Evolutionary conservation across 2,113 vertebrate species (phyloP), one percentile per base, ranked within the genome.

Genomic region (Himantopus leucocephalus): DNA sequence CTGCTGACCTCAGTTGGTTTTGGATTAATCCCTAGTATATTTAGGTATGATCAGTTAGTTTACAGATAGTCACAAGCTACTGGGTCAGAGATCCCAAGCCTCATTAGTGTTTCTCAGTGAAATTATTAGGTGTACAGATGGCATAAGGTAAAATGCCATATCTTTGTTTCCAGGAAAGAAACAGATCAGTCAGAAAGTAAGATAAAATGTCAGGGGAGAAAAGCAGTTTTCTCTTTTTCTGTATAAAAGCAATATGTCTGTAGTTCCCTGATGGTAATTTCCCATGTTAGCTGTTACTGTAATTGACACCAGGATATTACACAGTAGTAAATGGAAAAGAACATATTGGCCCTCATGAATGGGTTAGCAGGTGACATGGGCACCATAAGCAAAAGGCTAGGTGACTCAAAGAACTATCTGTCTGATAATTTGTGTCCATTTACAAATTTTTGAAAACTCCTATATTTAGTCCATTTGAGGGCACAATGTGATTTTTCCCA

Each of bases 31-130:
- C 55, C 76, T 82, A 53, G 76, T 30, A 74, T 63, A 75, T 52
- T 92, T 91, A 67, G 24, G 60, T 43, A 62, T 77, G 52, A 92
- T 75, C 71, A 81, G 35, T 78, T 64, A 89, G 80, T 91, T 85
- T 91, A 81, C 60, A 89, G 76, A 86, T 32, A 92, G 60, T 37
- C 53, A 60, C 0, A 0, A 60, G 35, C 75, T 75, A 41, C 35
- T 73, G 73, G 11, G 66, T 92, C 58, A 87, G 73, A 91, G 64
- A 68, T 94, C 71, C 60, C 88, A 32, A 89, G 83, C 14, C 82
- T 77, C 76, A 59, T 94, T 74, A 95, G n/a, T 27, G 47, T 71
- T 95, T 66, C 56, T 79, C 41, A 67, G 24, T 48, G 39, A 77
- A 95, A 86, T 74, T 88, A 92, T 80, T 80, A 75, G 15, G 8